Evolutionary conservation across 1,140 invertebrate genomes (phyloP), one percentile per base, ranked within the genome.

Genomic region (Holotrichia oblita): DNA sequence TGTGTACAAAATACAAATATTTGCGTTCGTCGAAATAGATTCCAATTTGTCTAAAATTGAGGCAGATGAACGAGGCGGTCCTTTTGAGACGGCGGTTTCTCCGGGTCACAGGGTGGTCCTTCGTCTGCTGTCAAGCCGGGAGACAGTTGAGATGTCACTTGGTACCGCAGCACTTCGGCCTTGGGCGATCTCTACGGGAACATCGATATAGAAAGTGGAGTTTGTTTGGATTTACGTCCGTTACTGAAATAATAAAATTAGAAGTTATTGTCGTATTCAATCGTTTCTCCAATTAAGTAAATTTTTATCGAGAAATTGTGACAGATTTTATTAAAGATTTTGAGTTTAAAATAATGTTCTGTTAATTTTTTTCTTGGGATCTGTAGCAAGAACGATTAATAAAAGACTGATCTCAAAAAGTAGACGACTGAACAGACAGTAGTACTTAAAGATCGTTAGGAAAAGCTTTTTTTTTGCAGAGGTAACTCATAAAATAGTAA

Each of bases 21-120:
- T 41, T 74, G 20, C 40, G 34, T 74, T 40, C 41, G 73, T 42
- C 17, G 73, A 20, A 40, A n/a, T 40, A 42, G 73, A 20, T 40
- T 74, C 73, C 17, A 74, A 74, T 74, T 74, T 74, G 73, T 74
- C 73, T 74, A 74, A 41, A 74, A 74, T 41, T 74, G 73, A 74
- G 41, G 73, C 34, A 44, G 73, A 44, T 44, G 34, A 74, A 22
- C 41, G 40, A 74, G 40, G 61, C 73, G 73, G 73, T 74, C 73
- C 73, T 74, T 74, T 74, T 74, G 41, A 74, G 27, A 40, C 41
- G 34, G 34, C 41, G 41, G 73, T 44, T 44, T 9, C 14, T 34
- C 27, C 17, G 12, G 34, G 41, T 41, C 73, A 74, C 41, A 44
- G 73, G 73, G 73, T 74, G 73, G 73, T 74, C 73, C 73, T 74